Percentiles rank a stretch among this genome's conserved stretches.
phyloP scores from a whole-genome alignment of 1,140 invertebrate genomes.

The Drosophila parabipectinata region DNA sequence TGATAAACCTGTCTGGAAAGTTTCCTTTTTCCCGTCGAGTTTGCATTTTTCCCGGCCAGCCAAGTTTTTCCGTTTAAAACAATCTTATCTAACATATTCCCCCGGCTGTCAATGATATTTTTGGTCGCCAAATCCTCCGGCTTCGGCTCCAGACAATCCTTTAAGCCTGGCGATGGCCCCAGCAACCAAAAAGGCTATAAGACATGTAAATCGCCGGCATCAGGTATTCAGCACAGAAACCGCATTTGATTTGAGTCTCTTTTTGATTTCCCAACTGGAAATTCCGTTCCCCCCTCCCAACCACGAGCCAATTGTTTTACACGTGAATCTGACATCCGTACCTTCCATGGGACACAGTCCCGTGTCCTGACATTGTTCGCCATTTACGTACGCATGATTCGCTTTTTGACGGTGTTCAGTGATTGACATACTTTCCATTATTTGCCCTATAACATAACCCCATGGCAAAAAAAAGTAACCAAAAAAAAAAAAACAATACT shows the following conservation, averaged over 20 bases:
- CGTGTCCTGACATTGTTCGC: constrained; percentile 36
- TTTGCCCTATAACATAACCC: constrained; percentile 62
- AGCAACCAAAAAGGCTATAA: neutral
- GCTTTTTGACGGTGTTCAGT: constrained; percentile 55
- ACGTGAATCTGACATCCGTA: constrained; percentile 28
- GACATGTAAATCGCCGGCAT: constrained; percentile 63
- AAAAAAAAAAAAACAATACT: constrained; percentile 22
- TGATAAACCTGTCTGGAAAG: constrained; percentile 81
- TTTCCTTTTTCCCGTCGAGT: constrained; percentile 52
- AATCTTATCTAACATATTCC: constrained; percentile 52
- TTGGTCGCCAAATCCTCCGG: constrained; percentile 11
- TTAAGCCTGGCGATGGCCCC: neutral
- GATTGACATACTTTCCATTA: constrained; percentile 76
- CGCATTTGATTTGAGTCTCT: constrained; percentile 46
- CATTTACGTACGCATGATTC: constrained; percentile 66
- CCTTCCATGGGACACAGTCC: constrained; percentile 13
- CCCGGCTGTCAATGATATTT: constrained; percentile 37
- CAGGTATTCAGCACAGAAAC: constrained; percentile 62
- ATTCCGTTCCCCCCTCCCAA: constrained; percentile 3
- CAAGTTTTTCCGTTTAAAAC: constrained; percentile 38
- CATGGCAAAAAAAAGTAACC: constrained; percentile 29
- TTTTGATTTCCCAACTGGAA: constrained; percentile 36
- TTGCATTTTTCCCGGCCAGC: constrained; percentile 48
- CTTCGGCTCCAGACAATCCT: constrained; percentile 13
- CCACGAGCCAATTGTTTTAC: constrained; percentile 9